Conservation (phyloP, 23 tunicate genomes). For the Aplidium turbinatum region DNA sequence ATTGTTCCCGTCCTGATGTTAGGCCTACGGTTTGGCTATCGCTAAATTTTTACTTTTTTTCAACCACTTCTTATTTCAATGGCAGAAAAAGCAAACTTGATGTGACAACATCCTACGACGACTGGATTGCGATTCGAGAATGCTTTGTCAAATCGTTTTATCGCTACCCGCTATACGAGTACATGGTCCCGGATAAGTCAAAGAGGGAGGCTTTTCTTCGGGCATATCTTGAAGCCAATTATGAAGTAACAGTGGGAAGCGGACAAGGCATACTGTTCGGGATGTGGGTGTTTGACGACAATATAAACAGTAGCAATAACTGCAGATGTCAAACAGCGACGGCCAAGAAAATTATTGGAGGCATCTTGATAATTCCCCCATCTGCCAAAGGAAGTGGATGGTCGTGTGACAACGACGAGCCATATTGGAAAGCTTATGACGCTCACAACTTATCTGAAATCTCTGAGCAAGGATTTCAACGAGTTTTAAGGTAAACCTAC, state of each 20-base stretch:
- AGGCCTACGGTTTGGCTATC: too few relatives aligned
- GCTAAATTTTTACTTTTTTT: not conserved
- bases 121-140: constrained; percentile 62
- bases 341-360: constrained; percentile 46
- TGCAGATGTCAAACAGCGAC: not conserved
- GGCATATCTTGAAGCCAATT: constrained; percentile 81
- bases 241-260: constrained; percentile 67
- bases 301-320: not conserved
- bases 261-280: constrained; percentile 55
- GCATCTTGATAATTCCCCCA: constrained; percentile 64
- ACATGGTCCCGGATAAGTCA: constrained; percentile 66
- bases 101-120: constrained; percentile 30
- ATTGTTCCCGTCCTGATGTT: too few relatives aligned
- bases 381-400: constrained; percentile 66
- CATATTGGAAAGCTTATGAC: constrained; percentile 72
- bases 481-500: constrained; percentile 46
- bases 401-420: constrained; percentile 47
- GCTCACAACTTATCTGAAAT: constrained; percentile 45
- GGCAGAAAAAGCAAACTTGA: constrained; percentile 35
- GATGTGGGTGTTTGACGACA: constrained; percentile 5
- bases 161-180: constrained; percentile 74
- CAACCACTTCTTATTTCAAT: not conserved
- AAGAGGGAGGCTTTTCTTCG: constrained; percentile 77
- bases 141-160: constrained; percentile 62
- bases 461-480: constrained; percentile 44